Base-by-base conservation (phyloP, 2,797 vertebrate species). In the Micromesistius poutassou region DNA sequence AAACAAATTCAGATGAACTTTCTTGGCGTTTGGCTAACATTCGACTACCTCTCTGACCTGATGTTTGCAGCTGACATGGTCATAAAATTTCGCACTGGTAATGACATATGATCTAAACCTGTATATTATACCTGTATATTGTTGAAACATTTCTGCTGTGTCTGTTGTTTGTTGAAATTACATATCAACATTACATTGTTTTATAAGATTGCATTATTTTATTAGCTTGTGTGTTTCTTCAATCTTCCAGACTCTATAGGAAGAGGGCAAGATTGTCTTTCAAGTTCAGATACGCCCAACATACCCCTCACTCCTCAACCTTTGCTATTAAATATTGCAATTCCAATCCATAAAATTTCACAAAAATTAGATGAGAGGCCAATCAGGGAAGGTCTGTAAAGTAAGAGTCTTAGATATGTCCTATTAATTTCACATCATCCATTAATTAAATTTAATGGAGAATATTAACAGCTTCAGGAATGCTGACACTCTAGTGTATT, bases 31-130 rank as follows among this genome's bases (percentile, higher is more conserved):
- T 98, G 97, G 97, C 91, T 94, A 0, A 90, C 93, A 5, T 90
- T 98, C 87, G 97, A 98, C 80, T 95, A 94, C 62, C 74, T 94
- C n/a, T 93, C 94, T 25, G 97, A 98, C 22, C 40, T 94, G 0
- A 84, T 97, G 36, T 98, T 96, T 81, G 74, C 95, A 31, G 66
- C 90, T 71, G 97, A 98, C 83, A 96, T 95, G 0, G 77, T 91
- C 4, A 83, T 96, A 85, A 94, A 66, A 74, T 87, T 95, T 71
- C 94, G 94, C 83, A 97, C 96, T 0, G 96, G 96, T 97, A 85
- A 36, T 71, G 31, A 70, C 7, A 25, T 12, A 70, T 30, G 33
- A 3, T n/a, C n/a, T n/a, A 25, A 10, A 66, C 1, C 6, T 66
- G 4, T 25, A n/a, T 25, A 68, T 30, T n/a, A n/a, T n/a, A 66